phyloP scores from a whole-genome alignment of 2,797 vertebrate genomes.

The Myiothlypis coronata region DNA sequence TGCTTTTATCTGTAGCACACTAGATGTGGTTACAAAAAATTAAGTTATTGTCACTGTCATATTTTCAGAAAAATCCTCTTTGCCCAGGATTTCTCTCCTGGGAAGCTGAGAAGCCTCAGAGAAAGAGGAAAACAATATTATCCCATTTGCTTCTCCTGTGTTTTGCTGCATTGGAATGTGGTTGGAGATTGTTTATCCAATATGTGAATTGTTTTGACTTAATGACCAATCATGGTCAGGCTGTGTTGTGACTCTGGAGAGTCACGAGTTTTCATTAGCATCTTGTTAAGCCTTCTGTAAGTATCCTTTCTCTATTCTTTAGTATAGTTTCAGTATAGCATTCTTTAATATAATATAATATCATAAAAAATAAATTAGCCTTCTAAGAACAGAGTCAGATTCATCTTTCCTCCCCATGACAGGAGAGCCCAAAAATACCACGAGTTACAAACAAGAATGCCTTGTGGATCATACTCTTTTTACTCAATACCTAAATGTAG shows the following conservation, averaged over 20 bases:
- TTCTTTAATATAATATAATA: too few species aligned
- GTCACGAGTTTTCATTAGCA: background rate
- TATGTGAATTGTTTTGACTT: background rate
- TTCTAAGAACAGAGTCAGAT: background rate
- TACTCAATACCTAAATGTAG: background rate
- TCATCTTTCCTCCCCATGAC: background rate
- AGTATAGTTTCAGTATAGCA: background rate
- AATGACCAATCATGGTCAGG: background rate
- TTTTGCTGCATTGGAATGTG: background rate
- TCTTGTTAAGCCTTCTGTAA: background rate
- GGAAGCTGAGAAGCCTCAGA: background rate
- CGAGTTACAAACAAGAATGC: background rate
- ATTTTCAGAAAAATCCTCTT: background rate
- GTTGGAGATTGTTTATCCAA: background rate
- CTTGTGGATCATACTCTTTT: rapidly evolving
- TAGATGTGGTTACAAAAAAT: background rate
- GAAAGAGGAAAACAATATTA: background rate
- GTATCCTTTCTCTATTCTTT: background rate
- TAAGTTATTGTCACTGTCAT: background rate
- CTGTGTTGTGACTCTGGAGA: background rate
- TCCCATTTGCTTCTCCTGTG: background rate
- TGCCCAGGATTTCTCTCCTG: background rate
- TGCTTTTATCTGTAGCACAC: background rate
- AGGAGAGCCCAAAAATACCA: rapidly evolving
- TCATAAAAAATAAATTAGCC: background rate